Percentiles rank a stretch among this genome's conserved stretches.
Evolutionary conservation across 2,113 vertebrate genomes (phyloP).

Genomic region (Acrocephalus kingi): DNA sequence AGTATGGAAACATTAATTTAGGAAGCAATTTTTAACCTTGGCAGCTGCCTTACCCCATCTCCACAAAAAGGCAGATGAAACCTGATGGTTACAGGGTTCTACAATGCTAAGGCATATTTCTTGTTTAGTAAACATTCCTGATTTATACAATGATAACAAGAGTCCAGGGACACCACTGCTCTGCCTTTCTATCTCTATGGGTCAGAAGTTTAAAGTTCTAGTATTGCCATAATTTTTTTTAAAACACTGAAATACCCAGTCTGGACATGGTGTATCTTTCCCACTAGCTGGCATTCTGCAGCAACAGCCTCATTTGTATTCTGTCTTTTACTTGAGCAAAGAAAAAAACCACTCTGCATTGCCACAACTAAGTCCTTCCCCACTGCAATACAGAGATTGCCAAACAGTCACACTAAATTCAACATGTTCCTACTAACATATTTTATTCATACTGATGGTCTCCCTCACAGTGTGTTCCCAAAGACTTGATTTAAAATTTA

Average conservation of each 20-base stretch:
- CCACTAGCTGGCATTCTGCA: neutral
- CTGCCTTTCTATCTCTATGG: neutral
- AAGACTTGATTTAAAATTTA: conserved; percentile 37
- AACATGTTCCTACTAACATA: neutral
- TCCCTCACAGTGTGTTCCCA: neutral
- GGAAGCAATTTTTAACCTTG: conserved; percentile 1
- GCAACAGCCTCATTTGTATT: conserved; percentile 25
- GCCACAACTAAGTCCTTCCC: neutral
- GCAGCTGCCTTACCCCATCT: neutral
- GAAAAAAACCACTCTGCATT: neutral
- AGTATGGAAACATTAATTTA: neutral
- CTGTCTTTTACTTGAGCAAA: neutral
- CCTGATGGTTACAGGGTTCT: neutral
- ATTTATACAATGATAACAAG: neutral
- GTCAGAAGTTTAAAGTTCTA: neutral
- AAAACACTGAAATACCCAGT: neutral
- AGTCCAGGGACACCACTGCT: neutral
- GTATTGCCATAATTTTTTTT: neutral
- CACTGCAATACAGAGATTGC: neutral
- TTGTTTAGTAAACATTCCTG: neutral
- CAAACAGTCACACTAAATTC: neutral
- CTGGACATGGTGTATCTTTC: neutral
- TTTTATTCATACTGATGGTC: conserved; percentile 37
- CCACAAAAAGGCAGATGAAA: neutral
- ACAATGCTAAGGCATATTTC: neutral